A percentile compares a stretch with the other conserved stretches of the same genome.
These are phyloP conservation scores for Lepus europaeus DNA, from an alignment of 2,113 vertebrate species.

Conservation along the genomic window DNA sequence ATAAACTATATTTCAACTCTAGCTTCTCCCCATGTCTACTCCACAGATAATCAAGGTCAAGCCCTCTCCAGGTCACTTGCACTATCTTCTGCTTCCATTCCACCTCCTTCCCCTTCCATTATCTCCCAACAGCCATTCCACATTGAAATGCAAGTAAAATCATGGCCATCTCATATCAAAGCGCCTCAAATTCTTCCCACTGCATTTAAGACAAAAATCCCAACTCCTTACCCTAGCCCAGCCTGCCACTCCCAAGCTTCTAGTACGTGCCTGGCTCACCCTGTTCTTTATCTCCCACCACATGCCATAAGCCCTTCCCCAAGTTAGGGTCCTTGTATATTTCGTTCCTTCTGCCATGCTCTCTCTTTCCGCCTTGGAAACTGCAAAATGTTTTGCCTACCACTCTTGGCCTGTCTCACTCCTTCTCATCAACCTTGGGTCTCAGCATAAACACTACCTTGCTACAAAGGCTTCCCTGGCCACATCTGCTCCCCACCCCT, in stretches of 20 bases:
- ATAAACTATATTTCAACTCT: background rate
- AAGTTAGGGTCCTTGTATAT: background rate
- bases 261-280: accelerated
- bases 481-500: background rate
- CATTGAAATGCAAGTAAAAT: background rate
- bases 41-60: background rate
- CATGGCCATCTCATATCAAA: background rate
- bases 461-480: background rate
- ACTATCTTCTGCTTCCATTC: background rate
- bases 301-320: background rate
- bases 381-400: background rate
- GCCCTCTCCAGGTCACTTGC: background rate
- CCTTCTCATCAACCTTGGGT: background rate
- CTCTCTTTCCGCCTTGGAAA: background rate
- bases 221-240: background rate
- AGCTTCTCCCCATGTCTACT: background rate
- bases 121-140: background rate
- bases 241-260: background rate
- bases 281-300: background rate
- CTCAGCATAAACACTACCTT: background rate
- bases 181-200: background rate
- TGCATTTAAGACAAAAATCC: background rate
- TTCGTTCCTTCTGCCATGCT: background rate
- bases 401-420: background rate
- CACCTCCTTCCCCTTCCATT: background rate